Evolutionary conservation across 1,140 invertebrate genomes (phyloP), one percentile per base, ranked within the genome.

Genomic region (Scaptodrosophila lebanonensis): DNA sequence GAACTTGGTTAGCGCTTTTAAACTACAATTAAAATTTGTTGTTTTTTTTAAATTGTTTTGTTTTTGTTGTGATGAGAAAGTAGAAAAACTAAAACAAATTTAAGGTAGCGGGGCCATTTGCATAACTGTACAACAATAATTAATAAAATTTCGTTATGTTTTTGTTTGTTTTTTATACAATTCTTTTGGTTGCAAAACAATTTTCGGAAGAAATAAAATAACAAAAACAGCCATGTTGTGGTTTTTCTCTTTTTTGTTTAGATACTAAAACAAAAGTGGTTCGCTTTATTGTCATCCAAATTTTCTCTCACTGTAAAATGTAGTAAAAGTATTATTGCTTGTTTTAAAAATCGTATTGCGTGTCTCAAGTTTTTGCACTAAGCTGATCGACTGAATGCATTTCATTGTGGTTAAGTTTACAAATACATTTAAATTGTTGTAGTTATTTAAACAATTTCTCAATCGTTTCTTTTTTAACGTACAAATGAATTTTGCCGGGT

Each of bases 31-130:
- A 48, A 30, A 52, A 40, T n/a, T 42, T 25, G 20, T 35, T 2
- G 25, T 45, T 11, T 39, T 56, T 39, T 16, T 52, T n/a, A n/a
- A n/a, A n/a, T 53, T 53, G 49, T 17, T 0, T 54, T 27, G 30
- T 47, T 43, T 32, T 36, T 51, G 49, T 15, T 16, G 25, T 22
- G 15, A 40, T 57, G 20, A 36, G 35, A 43, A 62, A 36, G 7
- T 48, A n/a, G n/a, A n/a, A 65, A 77, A 83, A 68, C 66, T 77
- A 77, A 84, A 84, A 84, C 82, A 84, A 84, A 84, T 84, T 84
- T 70, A 77, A 73, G 82, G 67, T 84, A 84, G 82, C 83, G 82
- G 82, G 82, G 83, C 82, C 79, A 83, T 73, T 83, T 77, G 70
- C 75, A 76, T 67, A 43, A 75, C 69, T 82, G 68, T 84, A 73